These are phyloP conservation scores for Zonitis immaculata DNA, from an alignment of 2,888 invertebrate genomes.

Conservation along the genomic window DNA sequence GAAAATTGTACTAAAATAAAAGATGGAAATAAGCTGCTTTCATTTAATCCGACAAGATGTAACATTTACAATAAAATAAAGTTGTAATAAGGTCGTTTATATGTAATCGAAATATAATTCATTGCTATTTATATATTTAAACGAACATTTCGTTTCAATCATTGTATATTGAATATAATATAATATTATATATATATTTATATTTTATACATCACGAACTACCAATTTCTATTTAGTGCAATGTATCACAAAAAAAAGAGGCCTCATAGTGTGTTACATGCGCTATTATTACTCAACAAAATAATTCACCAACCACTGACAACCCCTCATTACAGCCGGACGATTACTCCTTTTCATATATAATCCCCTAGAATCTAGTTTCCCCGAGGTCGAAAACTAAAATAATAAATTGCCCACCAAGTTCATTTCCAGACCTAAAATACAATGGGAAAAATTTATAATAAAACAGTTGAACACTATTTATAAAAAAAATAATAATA, in stretches of 20 bases:
- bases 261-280: constrained; percentile 11
- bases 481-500: too few species aligned
- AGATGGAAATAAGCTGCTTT: constrained; percentile 19
- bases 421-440: constrained; percentile 5
- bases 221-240: constrained; percentile 8
- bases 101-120: too few species aligned
- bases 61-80: not conserved
- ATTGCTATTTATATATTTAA: too few species aligned
- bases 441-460: not conserved
- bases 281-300: constrained; percentile 22
- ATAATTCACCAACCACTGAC: constrained; percentile 28
- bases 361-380: constrained; percentile 12
- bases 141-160: not conserved
- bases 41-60: constrained; percentile 8
- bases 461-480: too few species aligned
- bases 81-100: not conserved
- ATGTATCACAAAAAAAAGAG: constrained; percentile 11
- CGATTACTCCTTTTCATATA: constrained; percentile 19
- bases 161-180: too few species aligned
- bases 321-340: constrained; percentile 25
- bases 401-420: constrained; percentile 15
- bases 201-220: constrained; percentile 10
- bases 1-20: constrained; percentile 14
- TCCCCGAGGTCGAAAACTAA: constrained; percentile 8
- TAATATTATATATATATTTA: too few species aligned